Percentiles rank a stretch among this genome's conserved stretches.
These are phyloP conservation scores for Boulengeromyrus knoepffleri DNA, from an alignment of 2,113 vertebrate species.

Conservation along the genomic window DNA sequence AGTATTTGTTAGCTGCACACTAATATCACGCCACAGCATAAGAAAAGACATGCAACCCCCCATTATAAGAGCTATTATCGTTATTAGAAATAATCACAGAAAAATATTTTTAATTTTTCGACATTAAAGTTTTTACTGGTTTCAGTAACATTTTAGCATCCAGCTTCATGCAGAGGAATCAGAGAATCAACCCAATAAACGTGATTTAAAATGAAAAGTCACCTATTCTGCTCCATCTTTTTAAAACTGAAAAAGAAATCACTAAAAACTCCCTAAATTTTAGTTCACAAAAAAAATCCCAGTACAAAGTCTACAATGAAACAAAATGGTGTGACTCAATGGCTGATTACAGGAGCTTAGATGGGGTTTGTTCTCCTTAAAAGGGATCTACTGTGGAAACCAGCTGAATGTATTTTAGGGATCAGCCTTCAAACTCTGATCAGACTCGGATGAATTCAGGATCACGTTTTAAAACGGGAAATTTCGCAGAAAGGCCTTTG, in stretches of 20 bases:
- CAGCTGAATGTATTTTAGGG: background rate
- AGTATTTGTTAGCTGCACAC: background rate
- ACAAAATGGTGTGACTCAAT: background rate
- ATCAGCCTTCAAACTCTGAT: conserved; percentile 1
- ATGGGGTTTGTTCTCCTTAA: background rate
- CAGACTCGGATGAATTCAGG: background rate
- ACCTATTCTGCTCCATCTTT: background rate
- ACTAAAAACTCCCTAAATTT: background rate
- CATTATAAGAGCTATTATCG: background rate
- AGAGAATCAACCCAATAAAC: background rate
- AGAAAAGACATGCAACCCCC: background rate
- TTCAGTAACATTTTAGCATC: background rate
- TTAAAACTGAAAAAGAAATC: background rate
- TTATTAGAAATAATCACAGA: background rate
- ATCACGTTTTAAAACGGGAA: background rate
- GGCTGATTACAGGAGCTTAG: conserved; percentile 1
- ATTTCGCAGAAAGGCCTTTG: background rate
- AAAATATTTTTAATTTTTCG: background rate
- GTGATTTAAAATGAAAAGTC: background rate
- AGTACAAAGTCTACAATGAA: background rate
- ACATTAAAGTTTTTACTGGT: background rate
- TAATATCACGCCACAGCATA: background rate
- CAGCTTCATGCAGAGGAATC: background rate
- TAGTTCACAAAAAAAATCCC: background rate
- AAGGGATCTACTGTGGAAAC: background rate